Evolutionary conservation across 1,140 invertebrate genomes (phyloP).

Genomic region (Drosophila kanapiae): DNA sequence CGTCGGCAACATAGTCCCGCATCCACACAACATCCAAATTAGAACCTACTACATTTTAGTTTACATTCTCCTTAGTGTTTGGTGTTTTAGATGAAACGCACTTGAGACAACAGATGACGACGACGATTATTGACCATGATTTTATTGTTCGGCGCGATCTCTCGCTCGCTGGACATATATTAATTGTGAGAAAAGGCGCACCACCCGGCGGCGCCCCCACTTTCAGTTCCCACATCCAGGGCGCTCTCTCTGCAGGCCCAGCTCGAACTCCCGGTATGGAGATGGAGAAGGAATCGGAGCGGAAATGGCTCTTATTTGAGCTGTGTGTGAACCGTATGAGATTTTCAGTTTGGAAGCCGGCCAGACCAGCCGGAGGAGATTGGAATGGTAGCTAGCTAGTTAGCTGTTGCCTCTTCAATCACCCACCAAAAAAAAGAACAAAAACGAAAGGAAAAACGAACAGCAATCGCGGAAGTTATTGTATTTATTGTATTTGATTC

Average conservation of each 20-base stretch:
- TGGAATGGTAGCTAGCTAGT: neutral
- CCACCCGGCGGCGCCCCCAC: slow-evolving; percentile 12
- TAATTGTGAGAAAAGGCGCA: slow-evolving; percentile 45
- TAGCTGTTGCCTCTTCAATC: neutral
- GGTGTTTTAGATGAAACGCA: slow-evolving; percentile 85
- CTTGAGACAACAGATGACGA: slow-evolving; percentile 84
- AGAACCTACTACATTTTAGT: slow-evolving; percentile 83
- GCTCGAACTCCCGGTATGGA: slow-evolving; percentile 33
- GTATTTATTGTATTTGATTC: slow-evolving; percentile 59
- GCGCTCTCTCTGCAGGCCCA: slow-evolving; percentile 42
- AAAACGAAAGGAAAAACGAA: neutral
- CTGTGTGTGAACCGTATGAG: slow-evolving; percentile 30
- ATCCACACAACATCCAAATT: slow-evolving; percentile 76
- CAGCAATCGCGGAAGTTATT: slow-evolving; percentile 38
- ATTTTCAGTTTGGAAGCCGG: slow-evolving; percentile 45
- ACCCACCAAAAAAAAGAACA: slow-evolving; percentile 6
- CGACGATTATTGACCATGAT: slow-evolving; percentile 76
- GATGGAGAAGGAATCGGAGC: slow-evolving; percentile 26
- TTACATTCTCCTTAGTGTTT: slow-evolving; percentile 83
- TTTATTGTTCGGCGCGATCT: slow-evolving; percentile 52
- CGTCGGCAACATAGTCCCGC: slow-evolving; percentile 78
- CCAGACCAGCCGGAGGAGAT: slow-evolving; percentile 8
- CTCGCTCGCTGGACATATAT: slow-evolving; percentile 27
- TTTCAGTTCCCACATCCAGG: slow-evolving; percentile 60
- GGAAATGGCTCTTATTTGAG: slow-evolving; percentile 27